These are phyloP conservation scores for Colletes gigas DNA, from an alignment of 1,140 invertebrate genomes.

Conservation along the genomic window DNA sequence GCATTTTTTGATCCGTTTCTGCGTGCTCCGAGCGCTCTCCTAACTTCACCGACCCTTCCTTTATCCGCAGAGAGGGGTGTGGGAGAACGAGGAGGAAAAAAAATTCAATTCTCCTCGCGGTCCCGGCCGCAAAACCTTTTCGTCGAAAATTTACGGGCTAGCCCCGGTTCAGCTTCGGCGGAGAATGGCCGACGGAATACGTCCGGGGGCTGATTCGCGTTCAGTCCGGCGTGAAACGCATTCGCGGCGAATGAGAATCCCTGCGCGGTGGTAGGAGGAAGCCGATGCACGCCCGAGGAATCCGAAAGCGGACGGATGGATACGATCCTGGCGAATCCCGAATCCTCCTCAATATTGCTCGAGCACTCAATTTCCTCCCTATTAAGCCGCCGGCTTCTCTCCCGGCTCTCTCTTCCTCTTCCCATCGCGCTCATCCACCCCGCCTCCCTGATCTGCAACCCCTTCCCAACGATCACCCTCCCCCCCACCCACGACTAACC, in stretches of 20 bases:
- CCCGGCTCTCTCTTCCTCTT: slow-evolving; percentile 55
- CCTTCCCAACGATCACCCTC: slow-evolving; percentile 39
- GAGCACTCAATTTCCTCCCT: slow-evolving; percentile 82
- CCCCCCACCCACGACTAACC: background rate
- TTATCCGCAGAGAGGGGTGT: no score
- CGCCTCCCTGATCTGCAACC: slow-evolving; percentile 46
- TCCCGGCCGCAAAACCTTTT: slow-evolving; percentile 7
- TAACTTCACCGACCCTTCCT: no score
- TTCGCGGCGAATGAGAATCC: slow-evolving; percentile 68
- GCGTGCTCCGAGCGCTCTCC: no score
- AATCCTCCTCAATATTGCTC: slow-evolving; percentile 81
- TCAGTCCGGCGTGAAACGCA: slow-evolving; percentile 56
- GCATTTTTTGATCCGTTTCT: no score
- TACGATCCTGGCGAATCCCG: slow-evolving; percentile 75
- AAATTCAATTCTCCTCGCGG: slow-evolving; percentile 19
- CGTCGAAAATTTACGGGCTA: slow-evolving; percentile 28
- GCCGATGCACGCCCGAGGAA: slow-evolving; percentile 76
- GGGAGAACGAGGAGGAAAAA: background rate
- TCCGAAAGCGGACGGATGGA: slow-evolving; percentile 77
- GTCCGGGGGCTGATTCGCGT: slow-evolving; percentile 40
- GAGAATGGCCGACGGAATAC: background rate
- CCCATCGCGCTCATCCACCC: slow-evolving; percentile 32
- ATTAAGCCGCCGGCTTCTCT: slow-evolving; percentile 79
- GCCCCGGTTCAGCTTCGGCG: background rate
- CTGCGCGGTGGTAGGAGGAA: slow-evolving; percentile 68